A percentile compares a stretch with the other conserved stretches of the same genome.
Conservation (phyloP, 2,888 invertebrate species). For the Aspidapion aeneum region DNA sequence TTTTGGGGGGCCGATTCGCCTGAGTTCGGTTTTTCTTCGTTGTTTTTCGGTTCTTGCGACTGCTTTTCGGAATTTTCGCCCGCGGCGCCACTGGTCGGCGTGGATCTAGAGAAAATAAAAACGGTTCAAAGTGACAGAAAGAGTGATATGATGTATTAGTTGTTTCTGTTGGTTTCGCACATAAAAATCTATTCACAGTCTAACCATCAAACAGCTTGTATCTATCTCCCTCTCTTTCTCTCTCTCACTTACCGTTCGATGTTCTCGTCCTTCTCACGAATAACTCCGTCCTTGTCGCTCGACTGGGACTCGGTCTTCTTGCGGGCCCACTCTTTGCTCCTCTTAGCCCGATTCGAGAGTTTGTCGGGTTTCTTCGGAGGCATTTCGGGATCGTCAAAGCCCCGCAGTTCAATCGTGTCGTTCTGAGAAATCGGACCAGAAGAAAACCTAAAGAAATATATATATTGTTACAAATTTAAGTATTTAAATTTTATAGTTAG, state of each 20-base stretch:
- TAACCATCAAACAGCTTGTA: no score
- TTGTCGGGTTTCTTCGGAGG: slow-evolving; percentile 44
- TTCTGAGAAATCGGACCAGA: slow-evolving; percentile 87
- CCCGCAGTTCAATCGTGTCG: slow-evolving; percentile 90
- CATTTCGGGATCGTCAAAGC: slow-evolving; percentile 77
- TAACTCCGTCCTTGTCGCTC: slow-evolving; percentile 5
- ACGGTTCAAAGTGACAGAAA: no score
- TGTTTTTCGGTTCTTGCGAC: not conserved
- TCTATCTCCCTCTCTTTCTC: no score
- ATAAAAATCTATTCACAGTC: no score
- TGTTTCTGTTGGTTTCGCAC: no score
- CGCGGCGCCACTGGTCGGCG: not conserved
- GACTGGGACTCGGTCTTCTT: slow-evolving; percentile 43
- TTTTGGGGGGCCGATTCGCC: slow-evolving; percentile 1
- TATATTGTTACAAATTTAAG: no score
- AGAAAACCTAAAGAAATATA: slow-evolving; percentile 58
- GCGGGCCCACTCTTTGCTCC: slow-evolving; percentile 45
- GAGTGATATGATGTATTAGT: no score
- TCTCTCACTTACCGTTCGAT: not conserved
- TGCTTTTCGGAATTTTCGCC: slow-evolving; percentile 1
- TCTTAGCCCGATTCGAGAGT: slow-evolving; percentile 47
- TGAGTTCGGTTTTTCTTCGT: not conserved
- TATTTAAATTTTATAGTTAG: no score
- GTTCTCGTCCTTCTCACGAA: not conserved
- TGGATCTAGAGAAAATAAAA: slow-evolving; percentile 5